Percentiles rank a stretch among this genome's conserved stretches.
phyloP scores from a whole-genome alignment of 2,113 vertebrate genomes.

The Saccopteryx bilineata region DNA sequence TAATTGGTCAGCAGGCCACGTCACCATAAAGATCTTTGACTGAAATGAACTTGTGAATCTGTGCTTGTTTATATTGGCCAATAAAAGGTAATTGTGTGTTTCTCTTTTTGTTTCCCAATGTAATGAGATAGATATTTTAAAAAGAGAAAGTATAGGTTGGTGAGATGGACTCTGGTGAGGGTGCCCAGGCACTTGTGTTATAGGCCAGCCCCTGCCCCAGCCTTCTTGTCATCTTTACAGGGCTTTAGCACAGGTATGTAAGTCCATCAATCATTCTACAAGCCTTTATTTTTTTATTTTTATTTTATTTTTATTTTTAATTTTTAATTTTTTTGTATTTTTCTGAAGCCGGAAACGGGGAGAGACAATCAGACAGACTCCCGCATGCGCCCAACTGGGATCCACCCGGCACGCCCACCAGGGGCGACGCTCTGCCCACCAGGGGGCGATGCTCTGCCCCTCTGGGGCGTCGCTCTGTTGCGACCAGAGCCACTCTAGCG shows the following conservation, averaged over 20 bases:
- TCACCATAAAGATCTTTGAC: background rate
- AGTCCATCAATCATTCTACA: background rate
- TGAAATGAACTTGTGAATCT: conserved; percentile 40
- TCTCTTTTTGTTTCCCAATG: background rate
- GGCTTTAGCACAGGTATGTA: background rate
- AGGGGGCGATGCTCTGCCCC: too few species aligned
- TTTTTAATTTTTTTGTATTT: too few species aligned
- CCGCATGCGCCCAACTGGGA: too few species aligned
- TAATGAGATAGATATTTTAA: background rate
- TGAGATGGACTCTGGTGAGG: background rate
- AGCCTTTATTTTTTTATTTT: background rate
- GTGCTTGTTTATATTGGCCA: background rate
- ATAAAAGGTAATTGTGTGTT: conserved; percentile 19
- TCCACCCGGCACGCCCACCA: too few species aligned
- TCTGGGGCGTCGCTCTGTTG: too few species aligned
- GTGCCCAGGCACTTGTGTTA: background rate
- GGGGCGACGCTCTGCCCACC: too few species aligned
- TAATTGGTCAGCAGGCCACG: background rate
- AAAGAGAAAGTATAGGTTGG: background rate
- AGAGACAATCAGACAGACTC: too few species aligned
- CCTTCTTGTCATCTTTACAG: background rate
- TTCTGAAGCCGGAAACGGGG: too few species aligned
- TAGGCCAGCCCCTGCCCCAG: background rate
- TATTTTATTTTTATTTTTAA: too few species aligned
- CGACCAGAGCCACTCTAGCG: too few species aligned